These are phyloP conservation scores for Bugula neritina DNA, from an alignment of 2,888 invertebrate genomes.

Conservation along the genomic window DNA sequence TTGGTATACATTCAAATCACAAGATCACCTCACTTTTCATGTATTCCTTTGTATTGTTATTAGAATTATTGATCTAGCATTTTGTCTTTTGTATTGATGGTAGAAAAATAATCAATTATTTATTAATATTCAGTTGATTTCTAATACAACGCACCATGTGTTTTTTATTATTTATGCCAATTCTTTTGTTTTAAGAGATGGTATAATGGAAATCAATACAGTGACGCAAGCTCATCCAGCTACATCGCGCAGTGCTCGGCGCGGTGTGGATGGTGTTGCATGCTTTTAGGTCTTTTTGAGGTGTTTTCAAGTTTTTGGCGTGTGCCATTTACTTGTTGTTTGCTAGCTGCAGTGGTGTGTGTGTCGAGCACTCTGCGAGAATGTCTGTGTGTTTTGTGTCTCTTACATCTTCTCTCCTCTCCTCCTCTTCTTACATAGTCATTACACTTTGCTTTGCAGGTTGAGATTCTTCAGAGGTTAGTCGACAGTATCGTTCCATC, in stretches of 20 bases:
- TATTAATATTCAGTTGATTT: not conserved
- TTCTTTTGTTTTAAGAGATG: not conserved
- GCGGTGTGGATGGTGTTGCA: not conserved
- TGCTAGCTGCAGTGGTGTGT: not conserved
- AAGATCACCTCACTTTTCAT: too few species aligned
- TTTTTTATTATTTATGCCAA: not conserved
- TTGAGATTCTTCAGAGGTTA: not conserved
- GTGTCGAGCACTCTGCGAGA: not conserved
- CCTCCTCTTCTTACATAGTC: not conserved
- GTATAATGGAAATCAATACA: not conserved
- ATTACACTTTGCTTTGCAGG: constrained; percentile 2
- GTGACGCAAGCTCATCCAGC: not conserved
- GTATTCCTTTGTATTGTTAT: too few species aligned
- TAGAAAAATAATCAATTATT: not conserved
- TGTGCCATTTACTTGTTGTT: not conserved
- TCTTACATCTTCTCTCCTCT: not conserved
- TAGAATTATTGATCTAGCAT: not conserved
- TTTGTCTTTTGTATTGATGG: not conserved
- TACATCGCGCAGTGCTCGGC: not conserved
- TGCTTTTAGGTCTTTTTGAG: not conserved
- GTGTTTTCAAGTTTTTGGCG: not conserved
- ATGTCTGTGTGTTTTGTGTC: not conserved
- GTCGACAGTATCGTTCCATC: constrained; percentile 16
- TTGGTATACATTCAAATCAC: too few species aligned
- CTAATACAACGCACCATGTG: not conserved